These are phyloP conservation scores for Carcharodon carcharias DNA, from an alignment of 2,797 vertebrate species.

Conservation along the genomic window DNA sequence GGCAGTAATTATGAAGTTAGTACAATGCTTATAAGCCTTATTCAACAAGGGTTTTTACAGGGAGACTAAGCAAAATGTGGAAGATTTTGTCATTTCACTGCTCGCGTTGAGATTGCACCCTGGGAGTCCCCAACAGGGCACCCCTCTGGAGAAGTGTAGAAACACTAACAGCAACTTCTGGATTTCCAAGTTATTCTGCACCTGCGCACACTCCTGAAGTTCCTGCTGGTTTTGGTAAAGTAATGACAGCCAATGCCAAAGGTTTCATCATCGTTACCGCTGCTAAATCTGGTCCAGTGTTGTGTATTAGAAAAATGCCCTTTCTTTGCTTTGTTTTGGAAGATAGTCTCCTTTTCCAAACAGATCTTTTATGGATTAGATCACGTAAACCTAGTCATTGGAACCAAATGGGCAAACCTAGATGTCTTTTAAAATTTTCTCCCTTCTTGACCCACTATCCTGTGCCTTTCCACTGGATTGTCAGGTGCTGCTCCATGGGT, in stretches of 20 bases:
- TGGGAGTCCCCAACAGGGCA: background rate
- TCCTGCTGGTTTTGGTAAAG: background rate
- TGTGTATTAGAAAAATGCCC: background rate
- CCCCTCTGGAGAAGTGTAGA: background rate
- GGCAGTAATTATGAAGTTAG: background rate
- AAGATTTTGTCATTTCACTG: background rate
- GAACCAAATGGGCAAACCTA: background rate
- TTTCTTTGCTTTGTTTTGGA: background rate
- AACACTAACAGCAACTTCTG: background rate
- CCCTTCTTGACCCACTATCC: background rate
- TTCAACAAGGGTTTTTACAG: background rate
- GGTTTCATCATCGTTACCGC: background rate
- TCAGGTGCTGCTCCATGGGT: background rate
- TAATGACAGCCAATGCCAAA: background rate
- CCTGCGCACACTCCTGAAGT: background rate
- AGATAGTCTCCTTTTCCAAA: background rate
- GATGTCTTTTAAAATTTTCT: background rate
- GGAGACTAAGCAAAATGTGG: background rate
- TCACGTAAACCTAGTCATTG: background rate
- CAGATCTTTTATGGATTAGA: background rate
- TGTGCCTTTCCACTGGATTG: background rate
- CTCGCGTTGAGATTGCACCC: background rate
- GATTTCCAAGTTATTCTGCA: background rate
- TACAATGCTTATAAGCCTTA: background rate
- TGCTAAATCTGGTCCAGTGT: background rate